Base-by-base conservation (phyloP, 2,888 invertebrate species). In the Dolichomitus sp. region DNA sequence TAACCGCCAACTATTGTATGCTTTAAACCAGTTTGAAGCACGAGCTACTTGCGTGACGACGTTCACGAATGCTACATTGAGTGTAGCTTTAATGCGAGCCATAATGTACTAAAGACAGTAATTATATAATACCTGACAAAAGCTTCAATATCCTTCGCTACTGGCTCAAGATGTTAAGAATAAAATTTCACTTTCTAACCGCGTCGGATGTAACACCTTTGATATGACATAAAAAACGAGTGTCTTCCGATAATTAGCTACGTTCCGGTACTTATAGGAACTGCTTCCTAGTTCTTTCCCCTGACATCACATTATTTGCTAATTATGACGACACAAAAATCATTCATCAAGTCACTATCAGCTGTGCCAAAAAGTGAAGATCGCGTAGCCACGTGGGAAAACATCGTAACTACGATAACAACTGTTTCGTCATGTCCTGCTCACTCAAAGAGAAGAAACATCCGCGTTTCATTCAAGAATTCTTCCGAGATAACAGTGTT, bases 31-130 rank as follows among this genome's bases (percentile, higher is more conserved):
- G 37, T 37, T 54, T 69, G 9, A 50, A 73, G 42, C 76, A 45
- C 59, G 19, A 63, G 19, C 19, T 61, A 50, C 57, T 73, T 74
- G 74, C 80, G 76, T 74, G 79, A 72, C 68, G 61, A 72, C 19
- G 61, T 65, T 70, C 57, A 40, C 66, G 40, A 45, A 45, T 48
- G 23, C 23, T 69, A 19, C 59, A 57, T 80, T 27, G 7, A 52
- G 52, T 19, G 65, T 12, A 74, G 63, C 17, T 74, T 57, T 63
- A 37, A 63, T 69, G 30, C 17, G 17, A 70, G 52, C 42, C 30
- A 23, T 11, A 54, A 50, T n/a, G 33, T 30, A 68, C 23, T 48
- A 42, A 37, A 23, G 42, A 73, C 40, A 27, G 37, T 80, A 63
- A 74, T 80, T 63, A 80, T 61, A 68, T 66, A 73, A 50, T 17